Base-by-base conservation (phyloP, 1,140 invertebrate species). In the Metaphire vulgaris region DNA sequence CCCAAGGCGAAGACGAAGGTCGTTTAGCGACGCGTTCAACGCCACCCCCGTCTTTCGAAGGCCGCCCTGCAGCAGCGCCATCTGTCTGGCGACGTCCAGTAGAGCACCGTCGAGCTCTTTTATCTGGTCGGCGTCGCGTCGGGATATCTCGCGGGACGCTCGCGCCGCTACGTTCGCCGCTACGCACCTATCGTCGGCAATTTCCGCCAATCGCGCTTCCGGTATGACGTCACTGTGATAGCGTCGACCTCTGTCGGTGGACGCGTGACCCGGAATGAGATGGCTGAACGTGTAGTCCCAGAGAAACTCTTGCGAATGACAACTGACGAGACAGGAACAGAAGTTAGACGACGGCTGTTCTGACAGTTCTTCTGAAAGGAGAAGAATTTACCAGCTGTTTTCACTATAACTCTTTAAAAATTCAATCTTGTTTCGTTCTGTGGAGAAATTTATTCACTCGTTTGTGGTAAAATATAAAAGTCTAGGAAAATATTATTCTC, bases 51-150 rank as follows among this genome's bases (percentile, higher is more conserved):
- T 34, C 14, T 29, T 67, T 16, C 30, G 41, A 2, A 74, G 32
- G 65, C 31, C 32, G n/a, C n/a, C 64, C 74, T 67, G 56, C 41
- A 67, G 56, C 56, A 33, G 1, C 33, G 29, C 30, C 21, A 71
- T 33, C 69, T n/a, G 69, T n/a, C 30, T n/a, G 33, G 28, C 30
- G n/a, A 71, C n/a, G n/a, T 71, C 33, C 21, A n/a, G 28, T n/a
- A 71, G n/a, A 30, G 33, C 15, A 21, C 29, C 26, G 1, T n/a
- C 26, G n/a, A 71, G 69, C 33, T 33, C 33, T 31, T n/a, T 31
- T 30, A 71, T 71, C 12, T 71, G 26, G 21, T 71, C 69, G 69
- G n/a, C 26, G 69, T 71, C 69, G 29, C 69, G 69, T 21, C 33
- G 30, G 28, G 33, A n/a, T 1, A 71, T 31, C 30, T 71, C 69